Percentiles rank a stretch among this genome's conserved stretches.
These are phyloP conservation scores for Pterois miles DNA, from an alignment of 2,797 vertebrate species.

Conservation along the genomic window DNA sequence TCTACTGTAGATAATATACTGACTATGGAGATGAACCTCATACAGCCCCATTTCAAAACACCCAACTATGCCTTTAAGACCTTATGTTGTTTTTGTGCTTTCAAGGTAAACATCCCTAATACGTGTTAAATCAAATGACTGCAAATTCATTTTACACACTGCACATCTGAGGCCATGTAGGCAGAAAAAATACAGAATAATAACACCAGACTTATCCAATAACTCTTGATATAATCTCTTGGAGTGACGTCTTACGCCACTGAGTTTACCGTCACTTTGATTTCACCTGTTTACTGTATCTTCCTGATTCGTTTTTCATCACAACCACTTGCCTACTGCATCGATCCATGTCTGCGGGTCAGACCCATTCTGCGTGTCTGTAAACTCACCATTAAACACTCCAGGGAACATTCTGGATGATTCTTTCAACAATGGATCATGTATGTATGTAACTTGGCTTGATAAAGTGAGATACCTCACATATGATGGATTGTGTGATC, in stretches of 20 bases:
- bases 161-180: neutral
- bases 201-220: neutral
- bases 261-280: neutral
- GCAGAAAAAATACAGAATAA: neutral
- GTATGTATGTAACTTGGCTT: conserved; percentile 23
- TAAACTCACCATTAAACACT: neutral
- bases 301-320: neutral
- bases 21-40: neutral
- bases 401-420: neutral
- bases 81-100: too few relatives aligned
- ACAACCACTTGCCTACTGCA: neutral
- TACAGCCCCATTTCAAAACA: neutral
- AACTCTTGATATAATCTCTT: neutral
- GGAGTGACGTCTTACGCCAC: too few relatives aligned
- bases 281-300: neutral
- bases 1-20: neutral
- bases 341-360: neutral
- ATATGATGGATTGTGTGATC: conserved; percentile 30
- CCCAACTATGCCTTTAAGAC: neutral
- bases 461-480: conserved; percentile 4
- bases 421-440: neutral
- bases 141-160: neutral
- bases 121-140: neutral
- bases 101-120: neutral
- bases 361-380: neutral